Conservation (phyloP, 2,888 invertebrate species). For the Eubasilissa splendida region DNA sequence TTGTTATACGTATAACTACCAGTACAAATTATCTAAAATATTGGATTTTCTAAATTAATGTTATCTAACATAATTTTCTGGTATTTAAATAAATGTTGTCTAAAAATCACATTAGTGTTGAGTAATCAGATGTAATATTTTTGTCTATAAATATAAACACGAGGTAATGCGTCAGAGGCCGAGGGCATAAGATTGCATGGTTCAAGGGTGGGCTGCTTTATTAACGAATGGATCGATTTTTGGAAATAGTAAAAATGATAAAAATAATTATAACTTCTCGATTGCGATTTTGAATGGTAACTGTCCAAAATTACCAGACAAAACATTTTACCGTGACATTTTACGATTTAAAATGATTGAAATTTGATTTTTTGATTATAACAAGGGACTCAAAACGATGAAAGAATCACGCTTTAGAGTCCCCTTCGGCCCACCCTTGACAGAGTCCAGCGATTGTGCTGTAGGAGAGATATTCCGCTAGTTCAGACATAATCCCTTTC, state of each 20-base stretch:
- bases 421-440: too few relatives aligned
- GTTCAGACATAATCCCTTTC: slow-evolving; percentile 21
- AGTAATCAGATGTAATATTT: slow-evolving; percentile 66
- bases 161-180: slow-evolving; percentile 56
- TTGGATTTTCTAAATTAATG: slow-evolving; percentile 66
- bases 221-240: not conserved
- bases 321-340: too few relatives aligned
- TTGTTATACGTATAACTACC: slow-evolving; percentile 66
- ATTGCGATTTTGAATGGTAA: too few relatives aligned
- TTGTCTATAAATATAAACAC: slow-evolving; percentile 65
- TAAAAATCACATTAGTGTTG: slow-evolving; percentile 67
- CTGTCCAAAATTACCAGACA: too few relatives aligned
- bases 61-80: slow-evolving; percentile 54
- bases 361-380: too few relatives aligned
- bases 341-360: too few relatives aligned
- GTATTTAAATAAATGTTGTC: slow-evolving; percentile 65
- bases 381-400: too few relatives aligned
- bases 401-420: too few relatives aligned
- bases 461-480: slow-evolving; percentile 6
- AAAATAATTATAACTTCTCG: too few relatives aligned
- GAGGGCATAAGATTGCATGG: slow-evolving; percentile 60
- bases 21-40: slow-evolving; percentile 71
- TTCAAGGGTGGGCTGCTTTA: slow-evolving; percentile 49
- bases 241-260: too few relatives aligned
- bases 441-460: too few relatives aligned